Percentiles rank a stretch among this genome's conserved stretches.
Conservation (phyloP, 2,113 vertebrate species). For the Sebastes fasciatus region DNA sequence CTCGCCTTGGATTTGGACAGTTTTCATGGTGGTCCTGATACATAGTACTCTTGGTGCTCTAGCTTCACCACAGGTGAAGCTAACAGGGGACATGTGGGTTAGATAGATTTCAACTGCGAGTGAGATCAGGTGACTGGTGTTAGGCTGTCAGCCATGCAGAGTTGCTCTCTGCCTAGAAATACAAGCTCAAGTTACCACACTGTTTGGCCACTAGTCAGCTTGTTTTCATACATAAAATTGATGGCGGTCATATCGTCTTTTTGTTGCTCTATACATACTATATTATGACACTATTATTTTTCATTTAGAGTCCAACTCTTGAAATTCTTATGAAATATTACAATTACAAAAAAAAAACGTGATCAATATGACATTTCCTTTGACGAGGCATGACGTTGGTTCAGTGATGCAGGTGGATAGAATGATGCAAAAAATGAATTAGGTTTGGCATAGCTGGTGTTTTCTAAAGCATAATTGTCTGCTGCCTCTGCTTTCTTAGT, state of each 20-base stretch:
- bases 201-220: conserved; percentile 1
- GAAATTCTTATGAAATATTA: neutral
- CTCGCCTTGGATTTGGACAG: neutral
- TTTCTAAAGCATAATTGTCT: conserved; percentile 31
- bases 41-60: neutral
- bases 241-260: neutral
- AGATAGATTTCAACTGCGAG: conserved; percentile 45
- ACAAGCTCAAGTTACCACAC: conserved; percentile 33
- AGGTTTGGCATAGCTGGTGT: neutral
- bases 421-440: conserved; percentile 2
- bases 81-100: conserved; percentile 18
- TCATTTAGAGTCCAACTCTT: neutral
- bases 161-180: conserved; percentile 24
- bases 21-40: conserved; percentile 24
- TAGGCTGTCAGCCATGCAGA: neutral
- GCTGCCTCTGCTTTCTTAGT: conserved; percentile 37
- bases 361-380: neutral
- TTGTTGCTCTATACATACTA: neutral
- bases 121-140: conserved; percentile 59
- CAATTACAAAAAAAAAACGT: neutral
- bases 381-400: neutral
- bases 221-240: neutral
- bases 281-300: neutral
- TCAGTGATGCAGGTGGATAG: neutral
- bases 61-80: conserved; percentile 25